These are phyloP conservation scores for mouse (Mus musculus) DNA, from an alignment of 2,113 vertebrate genomes.

Conservation along the genomic window DNA sequence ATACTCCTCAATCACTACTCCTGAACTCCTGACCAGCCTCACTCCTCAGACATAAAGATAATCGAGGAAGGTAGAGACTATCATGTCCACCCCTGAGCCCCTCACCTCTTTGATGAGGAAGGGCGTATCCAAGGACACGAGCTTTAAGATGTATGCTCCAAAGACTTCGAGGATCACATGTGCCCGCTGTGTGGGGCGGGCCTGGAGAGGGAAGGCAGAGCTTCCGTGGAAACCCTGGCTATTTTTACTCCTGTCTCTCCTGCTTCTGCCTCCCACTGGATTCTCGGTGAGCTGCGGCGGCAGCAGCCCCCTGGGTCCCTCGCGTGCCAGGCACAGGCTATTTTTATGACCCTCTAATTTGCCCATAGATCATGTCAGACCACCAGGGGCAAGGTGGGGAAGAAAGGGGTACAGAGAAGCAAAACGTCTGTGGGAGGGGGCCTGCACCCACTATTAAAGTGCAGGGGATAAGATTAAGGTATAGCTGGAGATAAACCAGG, in stretches of 20 bases:
- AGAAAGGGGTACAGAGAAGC: neutral
- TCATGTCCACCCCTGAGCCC: fast-evolving
- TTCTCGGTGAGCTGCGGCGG: neutral
- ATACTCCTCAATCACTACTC: fast-evolving
- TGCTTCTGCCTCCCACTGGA: conserved; percentile 29
- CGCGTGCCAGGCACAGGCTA: neutral
- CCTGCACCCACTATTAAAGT: fast-evolving
- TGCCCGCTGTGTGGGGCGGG: neutral
- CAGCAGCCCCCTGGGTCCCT: conserved; percentile 21
- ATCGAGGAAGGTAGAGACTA: fast-evolving
- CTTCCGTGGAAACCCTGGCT: conserved; percentile 12
- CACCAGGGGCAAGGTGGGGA: neutral
- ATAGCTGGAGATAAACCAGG: fast-evolving
- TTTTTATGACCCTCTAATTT: conserved; percentile 32
- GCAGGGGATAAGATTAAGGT: fast-evolving
- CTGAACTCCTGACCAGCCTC: fast-evolving
- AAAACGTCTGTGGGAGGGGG: no score
- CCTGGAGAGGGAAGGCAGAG: neutral
- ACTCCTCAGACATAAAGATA: fast-evolving
- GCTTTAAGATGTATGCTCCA: fast-evolving
- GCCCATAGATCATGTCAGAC: neutral
- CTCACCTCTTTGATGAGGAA: neutral
- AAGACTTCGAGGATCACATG: neutral
- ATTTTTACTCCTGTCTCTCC: conserved; percentile 44
- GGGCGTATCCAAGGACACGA: neutral